phyloP scores from a whole-genome alignment of 2,797 vertebrate genomes.

The Lepilemur ruficaudatus region DNA sequence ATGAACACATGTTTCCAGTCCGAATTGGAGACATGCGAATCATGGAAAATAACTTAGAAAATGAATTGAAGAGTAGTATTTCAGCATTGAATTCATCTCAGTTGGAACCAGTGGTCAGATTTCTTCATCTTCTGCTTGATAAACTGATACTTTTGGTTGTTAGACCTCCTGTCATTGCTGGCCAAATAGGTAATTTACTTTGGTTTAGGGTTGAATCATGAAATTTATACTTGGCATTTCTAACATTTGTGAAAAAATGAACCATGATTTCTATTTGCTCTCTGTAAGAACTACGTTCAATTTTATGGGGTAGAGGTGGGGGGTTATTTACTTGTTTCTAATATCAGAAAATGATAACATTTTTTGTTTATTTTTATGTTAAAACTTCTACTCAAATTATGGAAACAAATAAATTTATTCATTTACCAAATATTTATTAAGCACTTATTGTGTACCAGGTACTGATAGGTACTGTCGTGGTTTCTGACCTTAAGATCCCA shows the following conservation, averaged over 20 bases:
- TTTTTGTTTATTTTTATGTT: slow-evolving; percentile 2
- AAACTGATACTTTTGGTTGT: slow-evolving; percentile 98
- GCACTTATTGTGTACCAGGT: neutral
- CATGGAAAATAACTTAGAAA: slow-evolving; percentile 99
- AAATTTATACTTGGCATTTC: slow-evolving; percentile 32
- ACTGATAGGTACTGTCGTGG: neutral
- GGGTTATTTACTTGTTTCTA: neutral
- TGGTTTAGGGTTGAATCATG: slow-evolving; percentile 69
- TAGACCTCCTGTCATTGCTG: slow-evolving; percentile 96
- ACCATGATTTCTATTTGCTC: neutral
- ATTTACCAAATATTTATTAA: neutral
- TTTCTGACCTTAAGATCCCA: neutral
- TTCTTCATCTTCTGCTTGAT: slow-evolving; percentile 98
- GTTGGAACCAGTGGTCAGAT: slow-evolving; percentile 96
- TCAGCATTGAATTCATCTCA: slow-evolving; percentile 95
- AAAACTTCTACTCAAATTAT: slow-evolving; percentile 29
- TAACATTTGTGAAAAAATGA: slow-evolving; percentile 25
- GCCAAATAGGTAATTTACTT: slow-evolving; percentile 95
- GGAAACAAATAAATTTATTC: neutral
- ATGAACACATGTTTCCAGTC: slow-evolving; percentile 99
- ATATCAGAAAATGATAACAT: neutral
- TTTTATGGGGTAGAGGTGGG: neutral
- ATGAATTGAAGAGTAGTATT: slow-evolving; percentile 96
- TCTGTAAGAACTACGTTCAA: slow-evolving; percentile 1
- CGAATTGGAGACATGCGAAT: slow-evolving; percentile 98